Evolutionary conservation across 2,797 vertebrate species (phyloP), one percentile per base, ranked within the genome.

Genomic region (Smutsia gigantea): DNA sequence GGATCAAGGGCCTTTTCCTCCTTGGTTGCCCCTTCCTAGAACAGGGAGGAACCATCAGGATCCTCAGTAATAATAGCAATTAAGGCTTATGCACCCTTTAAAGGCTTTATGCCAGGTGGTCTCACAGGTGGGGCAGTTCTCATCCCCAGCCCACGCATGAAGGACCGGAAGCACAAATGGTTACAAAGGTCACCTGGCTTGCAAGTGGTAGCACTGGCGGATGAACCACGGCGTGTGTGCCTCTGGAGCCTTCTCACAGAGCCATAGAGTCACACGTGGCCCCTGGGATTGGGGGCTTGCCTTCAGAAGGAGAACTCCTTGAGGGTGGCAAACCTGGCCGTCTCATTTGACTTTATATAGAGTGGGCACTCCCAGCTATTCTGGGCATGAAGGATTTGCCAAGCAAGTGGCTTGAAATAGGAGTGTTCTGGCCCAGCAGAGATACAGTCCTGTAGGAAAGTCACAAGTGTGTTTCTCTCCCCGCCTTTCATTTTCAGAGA

Each of bases 261-360:
- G 29, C 49, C 39, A 2, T 1, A 4, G n/a, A 59, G 27, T 7
- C 31, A 13, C 75, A 1, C 0, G 0, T 4, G 21, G 23, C 49
- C 31, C 75, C 27, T 5, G n/a, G 87, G 55, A 5, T 4, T 10
- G 6, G n/a, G 42, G 57, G 31, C 66, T 18, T 49, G 59, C 39
- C 23, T 42, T 81, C 14, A 29, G 49, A 72, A 17, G 11, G 23
- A 19, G 53, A 77, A 4, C 10, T 25, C 81, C 11, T 1, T 9
- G 15, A 68, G 39, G 29, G 71, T 31, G 29, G 74, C 53, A 61
- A 23, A 17, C 5, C 25, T 11, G 49, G 64, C 59, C 21, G 29
- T 1, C 72, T 46, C 51, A 4, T 12, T 12, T 23, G 4, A 37
- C 12, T n/a, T 25, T 0, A 23, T 23, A 18, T 1, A 0, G 14